Percentiles rank a stretch among this genome's conserved stretches.
These are phyloP conservation scores for Astur gentilis DNA, from an alignment of 2,113 vertebrate species.

Conservation along the genomic window DNA sequence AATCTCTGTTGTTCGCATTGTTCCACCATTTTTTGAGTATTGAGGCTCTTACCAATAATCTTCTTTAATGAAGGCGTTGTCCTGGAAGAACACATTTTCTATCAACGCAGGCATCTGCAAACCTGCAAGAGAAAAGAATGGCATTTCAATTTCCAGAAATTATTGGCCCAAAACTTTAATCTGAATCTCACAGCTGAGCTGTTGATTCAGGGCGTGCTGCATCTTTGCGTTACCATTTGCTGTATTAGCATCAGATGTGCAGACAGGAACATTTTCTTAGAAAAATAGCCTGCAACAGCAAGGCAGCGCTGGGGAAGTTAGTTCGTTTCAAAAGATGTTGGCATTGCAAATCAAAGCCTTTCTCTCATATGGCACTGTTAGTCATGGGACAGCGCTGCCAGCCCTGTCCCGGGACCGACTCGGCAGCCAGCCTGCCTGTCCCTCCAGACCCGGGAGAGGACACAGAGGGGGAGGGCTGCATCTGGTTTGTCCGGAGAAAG, in stretches of 20 bases:
- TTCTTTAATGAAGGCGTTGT: background rate
- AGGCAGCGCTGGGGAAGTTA: background rate
- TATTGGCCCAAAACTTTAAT: constrained; percentile 62
- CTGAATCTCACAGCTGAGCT: constrained; percentile 63
- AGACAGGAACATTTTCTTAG: constrained; percentile 19
- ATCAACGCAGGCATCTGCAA: constrained; percentile 26
- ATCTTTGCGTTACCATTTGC: background rate
- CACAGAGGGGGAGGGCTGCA: no score
- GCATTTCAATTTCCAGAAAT: constrained; percentile 65
- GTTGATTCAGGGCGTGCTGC: constrained; percentile 59
- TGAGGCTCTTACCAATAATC: background rate
- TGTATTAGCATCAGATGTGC: constrained; percentile 74
- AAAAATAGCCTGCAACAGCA: constrained; percentile 42
- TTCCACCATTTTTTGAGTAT: background rate
- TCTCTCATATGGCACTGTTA: background rate
- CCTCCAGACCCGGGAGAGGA: background rate
- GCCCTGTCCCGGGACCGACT: background rate
- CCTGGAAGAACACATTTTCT: constrained; percentile 22
- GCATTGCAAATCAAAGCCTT: background rate
- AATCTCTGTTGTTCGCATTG: background rate
- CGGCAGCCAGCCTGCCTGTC: background rate
- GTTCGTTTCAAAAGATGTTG: background rate
- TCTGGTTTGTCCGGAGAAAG: background rate
- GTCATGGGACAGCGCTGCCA: background rate
- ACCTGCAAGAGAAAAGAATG: constrained; percentile 43